Evolutionary conservation across 2,113 vertebrate species (phyloP).

Genomic region (human): DNA sequence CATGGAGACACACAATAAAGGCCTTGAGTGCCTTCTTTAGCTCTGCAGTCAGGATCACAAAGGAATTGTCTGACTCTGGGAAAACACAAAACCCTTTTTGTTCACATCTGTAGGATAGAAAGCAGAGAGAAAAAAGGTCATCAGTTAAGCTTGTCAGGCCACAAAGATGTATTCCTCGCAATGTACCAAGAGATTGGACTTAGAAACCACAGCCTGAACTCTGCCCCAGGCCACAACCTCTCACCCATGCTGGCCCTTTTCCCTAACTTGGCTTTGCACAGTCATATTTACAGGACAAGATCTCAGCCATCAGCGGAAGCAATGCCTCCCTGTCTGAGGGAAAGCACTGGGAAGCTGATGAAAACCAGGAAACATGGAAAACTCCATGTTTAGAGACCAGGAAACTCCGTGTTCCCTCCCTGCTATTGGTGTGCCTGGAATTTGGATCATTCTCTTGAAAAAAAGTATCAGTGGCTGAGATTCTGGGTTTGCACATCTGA

Average conservation of each 20-base stretch:
- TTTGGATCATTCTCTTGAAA: not conserved
- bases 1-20: not conserved
- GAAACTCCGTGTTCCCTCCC: not conserved
- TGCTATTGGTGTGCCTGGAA: not conserved
- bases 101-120: not conserved
- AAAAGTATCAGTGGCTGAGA: not conserved
- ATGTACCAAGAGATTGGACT: not conserved
- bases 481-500: not conserved
- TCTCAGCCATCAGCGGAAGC: not conserved
- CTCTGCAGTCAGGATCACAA: not conserved
- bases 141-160: not conserved
- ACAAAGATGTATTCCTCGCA: not conserved
- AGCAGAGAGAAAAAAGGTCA: not conserved
- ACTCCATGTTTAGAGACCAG: too few relatives aligned
- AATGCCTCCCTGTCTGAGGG: not conserved
- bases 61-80: not conserved
- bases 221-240: not conserved
- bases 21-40: not conserved
- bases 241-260: not conserved
- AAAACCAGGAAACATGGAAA: not conserved
- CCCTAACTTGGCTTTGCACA: not conserved
- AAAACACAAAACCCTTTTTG: slow-evolving; percentile 48
- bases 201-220: not conserved
- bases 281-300: not conserved
- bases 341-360: not conserved